Conservation (phyloP, 2,888 invertebrate genomes). For the Tholera decimalis region DNA sequence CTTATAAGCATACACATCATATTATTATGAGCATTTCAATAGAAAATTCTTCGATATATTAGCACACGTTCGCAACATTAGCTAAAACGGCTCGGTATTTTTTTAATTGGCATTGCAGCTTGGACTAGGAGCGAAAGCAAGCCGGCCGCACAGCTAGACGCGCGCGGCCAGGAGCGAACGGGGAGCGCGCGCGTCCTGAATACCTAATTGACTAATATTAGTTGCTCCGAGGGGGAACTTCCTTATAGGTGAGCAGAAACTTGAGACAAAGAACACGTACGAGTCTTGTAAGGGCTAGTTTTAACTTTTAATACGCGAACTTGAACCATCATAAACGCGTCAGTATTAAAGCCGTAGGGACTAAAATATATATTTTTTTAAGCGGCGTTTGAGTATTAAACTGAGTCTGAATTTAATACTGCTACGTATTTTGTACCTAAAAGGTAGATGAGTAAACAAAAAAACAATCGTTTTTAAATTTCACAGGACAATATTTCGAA, state of each 20-base stretch:
- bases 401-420: no score
- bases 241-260: slow-evolving; percentile 87
- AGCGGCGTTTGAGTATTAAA: neutral
- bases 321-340: slow-evolving; percentile 63
- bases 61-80: slow-evolving; percentile 38
- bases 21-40: neutral
- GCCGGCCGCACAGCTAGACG: slow-evolving; percentile 78
- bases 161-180: slow-evolving; percentile 71
- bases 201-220: slow-evolving; percentile 91
- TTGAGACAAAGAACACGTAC: slow-evolving; percentile 89
- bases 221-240: slow-evolving; percentile 86
- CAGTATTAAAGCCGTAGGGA: neutral
- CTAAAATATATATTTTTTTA: neutral
- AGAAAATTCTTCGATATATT: slow-evolving; percentile 36
- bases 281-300: slow-evolving; percentile 83
- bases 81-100: slow-evolving; percentile 53
- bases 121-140: slow-evolving; percentile 68
- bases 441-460: neutral
- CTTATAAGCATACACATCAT: neutral
- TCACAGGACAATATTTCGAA: neutral
- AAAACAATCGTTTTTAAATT: neutral
- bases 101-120: slow-evolving; percentile 74
- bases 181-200: slow-evolving; percentile 87
- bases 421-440: no score
- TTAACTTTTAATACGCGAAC: slow-evolving; percentile 82